Base-by-base conservation (phyloP, 2,113 vertebrate genomes). In the Sciurus niger region DNA sequence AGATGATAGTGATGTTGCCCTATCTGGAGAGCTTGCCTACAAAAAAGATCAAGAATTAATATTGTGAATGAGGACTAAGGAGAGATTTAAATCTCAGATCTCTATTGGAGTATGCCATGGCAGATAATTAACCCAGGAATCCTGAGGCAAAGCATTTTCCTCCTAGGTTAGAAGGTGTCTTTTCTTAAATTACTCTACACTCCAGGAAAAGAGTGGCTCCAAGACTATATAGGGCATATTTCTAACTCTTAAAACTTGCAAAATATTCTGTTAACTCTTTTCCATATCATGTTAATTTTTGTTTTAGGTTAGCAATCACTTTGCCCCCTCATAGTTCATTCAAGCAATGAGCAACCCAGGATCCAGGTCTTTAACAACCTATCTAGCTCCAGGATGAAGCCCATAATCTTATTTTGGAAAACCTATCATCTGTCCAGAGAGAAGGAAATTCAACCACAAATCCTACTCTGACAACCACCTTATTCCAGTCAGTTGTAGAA, bases 391-490 rank as follows among this genome's bases (percentile, higher is more conserved):
- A 79, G 76, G 34, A 63, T 89, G 25, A 90, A 96, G 65, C 37
- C n/a, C 7, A 5, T 94, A 79, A 95, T 88, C 83, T 73, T 63
- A 73, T 79, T 94, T 86, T 84, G 65, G 90, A 74, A 96, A 96
- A 63, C 32, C n/a, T 85, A 6, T 76, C 20, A 12, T 74, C 25
- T 95, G 6, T 70, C 68, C 55, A 72, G 73, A 95, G 60, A 95
- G 28, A 17, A 93, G 30, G 32, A 89, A 80, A 77, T 92, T 92
- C 48, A 70, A 30, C n/a, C 30, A 60, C 48, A 93, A 76, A 74
- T 93, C 80, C 70, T 92, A 22, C 43, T 84, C 60, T 74, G 30
- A 94, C 11, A 53, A 46, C 24, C 32, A 84, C 37, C n/a, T 74
- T 97, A 48, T 91, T 79, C 28, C n/a, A 95, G n/a, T 6, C 77